These are phyloP conservation scores for Coturnix japonica DNA, from an alignment of 2,113 vertebrate species.

Conservation along the genomic window DNA sequence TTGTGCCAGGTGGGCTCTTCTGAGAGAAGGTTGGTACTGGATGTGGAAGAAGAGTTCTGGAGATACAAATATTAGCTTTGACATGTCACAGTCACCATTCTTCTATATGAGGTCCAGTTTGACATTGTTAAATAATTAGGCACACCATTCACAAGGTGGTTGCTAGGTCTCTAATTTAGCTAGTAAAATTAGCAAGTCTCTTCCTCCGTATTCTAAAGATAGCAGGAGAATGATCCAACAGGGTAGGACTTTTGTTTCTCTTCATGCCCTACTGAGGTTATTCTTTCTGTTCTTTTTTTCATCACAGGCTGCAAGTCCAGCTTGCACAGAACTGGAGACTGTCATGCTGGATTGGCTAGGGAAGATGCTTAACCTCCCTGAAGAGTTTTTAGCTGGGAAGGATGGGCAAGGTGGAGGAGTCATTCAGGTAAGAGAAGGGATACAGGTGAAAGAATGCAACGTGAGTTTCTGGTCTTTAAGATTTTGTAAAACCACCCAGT, in stretches of 20 bases:
- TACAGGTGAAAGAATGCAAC: background rate
- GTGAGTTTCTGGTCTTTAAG: background rate
- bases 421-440: conserved; percentile 86
- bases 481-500: background rate
- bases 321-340: conserved; percentile 95
- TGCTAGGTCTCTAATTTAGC: background rate
- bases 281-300: background rate
- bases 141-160: background rate
- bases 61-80: background rate
- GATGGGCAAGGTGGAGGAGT: conserved; percentile 90
- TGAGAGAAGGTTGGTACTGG: background rate
- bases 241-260: background rate
- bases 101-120: background rate
- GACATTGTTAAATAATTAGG: background rate
- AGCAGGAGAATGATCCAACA: background rate
- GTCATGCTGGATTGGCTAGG: conserved; percentile 97
- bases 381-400: conserved; percentile 86
- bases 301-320: conserved; percentile 90
- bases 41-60: background rate
- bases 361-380: conserved; percentile 91
- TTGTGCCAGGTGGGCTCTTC: background rate
- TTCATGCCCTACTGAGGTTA: background rate
- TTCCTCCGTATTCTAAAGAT: background rate
- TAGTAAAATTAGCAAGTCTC: background rate
- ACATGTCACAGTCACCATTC: background rate